Base-by-base conservation (phyloP, 1,140 invertebrate species). In the Oryctes rhinoceros region DNA sequence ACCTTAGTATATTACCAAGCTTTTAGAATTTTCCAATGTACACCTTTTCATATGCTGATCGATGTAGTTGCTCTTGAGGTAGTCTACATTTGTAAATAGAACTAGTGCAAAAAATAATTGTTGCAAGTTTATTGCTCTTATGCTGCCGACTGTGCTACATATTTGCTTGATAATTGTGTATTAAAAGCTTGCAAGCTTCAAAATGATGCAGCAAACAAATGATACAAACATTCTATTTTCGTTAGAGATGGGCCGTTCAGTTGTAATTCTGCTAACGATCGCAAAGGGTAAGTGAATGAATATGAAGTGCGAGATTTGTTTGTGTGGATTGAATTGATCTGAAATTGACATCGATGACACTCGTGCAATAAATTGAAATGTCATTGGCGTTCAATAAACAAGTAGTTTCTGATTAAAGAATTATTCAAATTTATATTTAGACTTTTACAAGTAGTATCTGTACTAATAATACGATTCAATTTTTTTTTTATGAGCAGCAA, bases 161-260 rank as follows among this genome's bases (percentile, higher is more conserved):
- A 44, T 44, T 3, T 4, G 39, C 39, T 44, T 44, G 5, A 44
- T 44, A 44, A 7, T 1, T 7, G 39, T 10, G 39, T 10, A 30
- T 30, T 30, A 5, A 44, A 44, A 44, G 39, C 39, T 44, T 44
- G 0, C 9, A 44, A 44, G 39, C 39, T 44, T 44, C 0, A 10
- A 44, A 44, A 44, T 44, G 39, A 44, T 44, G 9, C 3, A 5
- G 39, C 15, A 59, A 59, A 44, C 39, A 44, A 59, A 59, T 59
- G 39, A 44, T 59, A 59, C 18, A n/a, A 59, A 59, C 53, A 18
- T 59, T 59, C 53, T 59, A 59, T n/a, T 59, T 59, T 59, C 53
- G 53, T 59, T 59, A 59, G 15, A 59, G 15, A 18, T 59, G 53
- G 53, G 18, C 53, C 53, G 6, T 59, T 59, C 18, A 18, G 53